Evolutionary conservation across 2,888 invertebrate species (phyloP), one percentile per base, ranked within the genome.

Genomic region (Hesperia comma): DNA sequence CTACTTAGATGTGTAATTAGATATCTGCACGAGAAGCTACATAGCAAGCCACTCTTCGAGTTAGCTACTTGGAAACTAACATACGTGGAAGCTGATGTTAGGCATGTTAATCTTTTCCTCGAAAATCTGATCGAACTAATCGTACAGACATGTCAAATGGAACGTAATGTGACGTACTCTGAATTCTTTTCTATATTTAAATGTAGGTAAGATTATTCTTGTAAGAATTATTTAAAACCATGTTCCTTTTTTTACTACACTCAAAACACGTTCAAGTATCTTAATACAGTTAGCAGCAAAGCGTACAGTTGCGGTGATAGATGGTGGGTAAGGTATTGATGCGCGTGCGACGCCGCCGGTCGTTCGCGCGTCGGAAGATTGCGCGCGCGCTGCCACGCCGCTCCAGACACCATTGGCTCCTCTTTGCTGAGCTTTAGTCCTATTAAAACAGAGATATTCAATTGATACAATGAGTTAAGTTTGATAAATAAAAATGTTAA

Each of bases 321-420:
- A 41, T 87, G 81, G 54, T 82, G 85, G 1, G 86, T 81, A 14
- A 90, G 77, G 79, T 89, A 90, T 12, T 87, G 86, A 58, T 84
- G 87, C 0, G 90, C 88, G 69, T 88, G 85, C 0, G 91, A 89
- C 0, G 89, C 82, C 0, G 90, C 87, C 0, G 88, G 86, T 1
- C 79, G 82, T 5, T 81, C 79, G 2, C 81, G 81, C 0, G 83
- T 75, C 0, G 81, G 82, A 0, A 78, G 70, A 74, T 79, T 83
- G 67, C 88, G 81, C 5, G 89, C 84, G n/a, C 88, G 85, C 77
- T 90, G 91, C 92, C 92, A 90, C 19, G 91, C 90, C 5, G 92
- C 92, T 0, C 92, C 91, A 0, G 92, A 92, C 17, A 91, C 92
- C 89, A 90, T 87, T 6, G 91, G 91, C 74, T 89, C 92, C 62